Conservation (phyloP, 2,113 vertebrate species). For the Dicrurus megarhynchus region DNA sequence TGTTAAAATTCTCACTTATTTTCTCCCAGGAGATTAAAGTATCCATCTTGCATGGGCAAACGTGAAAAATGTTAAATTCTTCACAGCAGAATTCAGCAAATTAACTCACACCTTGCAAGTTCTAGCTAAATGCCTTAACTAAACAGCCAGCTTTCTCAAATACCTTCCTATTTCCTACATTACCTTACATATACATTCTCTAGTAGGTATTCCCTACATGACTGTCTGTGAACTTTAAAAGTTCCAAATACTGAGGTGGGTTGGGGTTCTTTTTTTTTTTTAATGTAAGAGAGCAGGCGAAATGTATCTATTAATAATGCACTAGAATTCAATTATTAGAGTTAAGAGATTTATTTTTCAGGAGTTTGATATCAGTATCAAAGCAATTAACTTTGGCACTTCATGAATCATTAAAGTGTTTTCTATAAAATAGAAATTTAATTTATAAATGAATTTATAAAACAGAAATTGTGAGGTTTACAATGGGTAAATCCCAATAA, state of each 20-base stretch:
- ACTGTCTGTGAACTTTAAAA: background rate
- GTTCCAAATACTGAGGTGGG: background rate
- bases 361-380: background rate
- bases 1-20: background rate
- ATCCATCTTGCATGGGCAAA: background rate
- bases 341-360: background rate
- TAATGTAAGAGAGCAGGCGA: background rate
- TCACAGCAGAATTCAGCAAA: background rate
- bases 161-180: background rate
- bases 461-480: background rate
- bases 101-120: background rate
- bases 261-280: background rate
- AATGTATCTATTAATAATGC: background rate
- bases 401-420: background rate
- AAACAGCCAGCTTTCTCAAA: background rate
- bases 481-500: background rate
- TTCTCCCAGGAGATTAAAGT: background rate
- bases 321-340: background rate
- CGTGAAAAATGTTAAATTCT: background rate
- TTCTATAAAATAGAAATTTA: background rate
- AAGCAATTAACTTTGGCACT: background rate
- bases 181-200: background rate
- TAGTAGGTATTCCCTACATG: background rate
- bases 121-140: background rate
- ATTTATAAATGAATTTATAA: no score